Conservation (phyloP, 2,797 vertebrate species). For the Pseudomugil gertrudae region DNA sequence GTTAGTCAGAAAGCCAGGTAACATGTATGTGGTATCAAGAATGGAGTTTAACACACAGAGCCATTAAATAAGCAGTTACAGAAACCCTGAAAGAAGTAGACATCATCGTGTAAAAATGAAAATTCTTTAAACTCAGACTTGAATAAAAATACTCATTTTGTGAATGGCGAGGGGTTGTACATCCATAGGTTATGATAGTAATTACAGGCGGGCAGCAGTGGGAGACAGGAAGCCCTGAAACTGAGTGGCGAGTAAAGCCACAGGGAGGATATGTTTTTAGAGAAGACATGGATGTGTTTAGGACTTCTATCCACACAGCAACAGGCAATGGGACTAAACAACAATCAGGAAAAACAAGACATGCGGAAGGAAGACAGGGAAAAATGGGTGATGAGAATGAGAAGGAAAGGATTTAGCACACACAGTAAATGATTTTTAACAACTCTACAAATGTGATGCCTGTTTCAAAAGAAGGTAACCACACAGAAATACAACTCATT, state of each 20-base stretch:
- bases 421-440: not conserved
- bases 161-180: conserved; percentile 69
- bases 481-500: not conserved
- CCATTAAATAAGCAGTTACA: conserved; percentile 63
- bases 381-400: conserved; percentile 18
- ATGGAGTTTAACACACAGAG: conserved; percentile 49
- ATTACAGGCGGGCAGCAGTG: conserved; percentile 68
- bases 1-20: conserved; percentile 37
- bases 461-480: not conserved
- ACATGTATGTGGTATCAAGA: conserved; percentile 63
- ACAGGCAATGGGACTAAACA: conserved; percentile 68
- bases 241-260: conserved; percentile 63
- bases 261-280: conserved; percentile 74
- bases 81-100: conserved; percentile 54
- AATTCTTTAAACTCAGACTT: conserved; percentile 17
- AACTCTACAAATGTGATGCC: not conserved
- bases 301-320: conserved; percentile 60
- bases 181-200: conserved; percentile 72
- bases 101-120: conserved; percentile 20
- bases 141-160: conserved; percentile 68
- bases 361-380: conserved; percentile 30
- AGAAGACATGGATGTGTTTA: conserved; percentile 66
- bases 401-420: conserved; percentile 27
- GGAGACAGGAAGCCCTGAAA: conserved; percentile 68
- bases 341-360: conserved; percentile 51